Conservation (phyloP, 2,113 vertebrate genomes). For the Elgaria multicarinata region DNA sequence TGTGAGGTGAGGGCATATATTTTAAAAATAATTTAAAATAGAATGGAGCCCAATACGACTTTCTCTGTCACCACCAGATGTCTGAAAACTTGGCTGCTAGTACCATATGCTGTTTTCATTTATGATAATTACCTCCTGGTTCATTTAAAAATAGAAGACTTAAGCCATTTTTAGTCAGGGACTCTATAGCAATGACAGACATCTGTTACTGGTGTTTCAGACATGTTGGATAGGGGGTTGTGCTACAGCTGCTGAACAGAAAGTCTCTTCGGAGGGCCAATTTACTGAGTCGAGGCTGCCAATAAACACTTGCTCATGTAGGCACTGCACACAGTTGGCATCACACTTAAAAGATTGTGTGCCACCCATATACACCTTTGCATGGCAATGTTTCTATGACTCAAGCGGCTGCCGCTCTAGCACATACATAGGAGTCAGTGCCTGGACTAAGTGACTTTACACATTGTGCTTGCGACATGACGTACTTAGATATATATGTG, state of each 20-base stretch:
- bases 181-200: constrained; percentile 36
- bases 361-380: background rate
- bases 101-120: constrained; percentile 61
- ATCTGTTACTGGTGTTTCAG: constrained; percentile 5
- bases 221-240: background rate
- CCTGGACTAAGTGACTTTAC: background rate
- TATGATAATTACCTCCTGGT: constrained; percentile 39
- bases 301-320: background rate
- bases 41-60: constrained; percentile 36
- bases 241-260: constrained; percentile 29
- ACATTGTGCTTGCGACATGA: background rate
- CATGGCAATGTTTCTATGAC: background rate
- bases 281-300: background rate
- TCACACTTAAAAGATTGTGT: background rate
- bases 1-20: background rate
- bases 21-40: constrained; percentile 54
- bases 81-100: constrained; percentile 41
- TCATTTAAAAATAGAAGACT: constrained; percentile 42
- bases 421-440: too few species aligned
- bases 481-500: background rate
- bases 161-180: constrained; percentile 29
- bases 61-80: constrained; percentile 51
- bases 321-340: background rate
- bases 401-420: background rate
- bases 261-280: background rate